These are phyloP conservation scores for Enteromius treurensis DNA, from an alignment of 2,797 vertebrate species.

Conservation along the genomic window DNA sequence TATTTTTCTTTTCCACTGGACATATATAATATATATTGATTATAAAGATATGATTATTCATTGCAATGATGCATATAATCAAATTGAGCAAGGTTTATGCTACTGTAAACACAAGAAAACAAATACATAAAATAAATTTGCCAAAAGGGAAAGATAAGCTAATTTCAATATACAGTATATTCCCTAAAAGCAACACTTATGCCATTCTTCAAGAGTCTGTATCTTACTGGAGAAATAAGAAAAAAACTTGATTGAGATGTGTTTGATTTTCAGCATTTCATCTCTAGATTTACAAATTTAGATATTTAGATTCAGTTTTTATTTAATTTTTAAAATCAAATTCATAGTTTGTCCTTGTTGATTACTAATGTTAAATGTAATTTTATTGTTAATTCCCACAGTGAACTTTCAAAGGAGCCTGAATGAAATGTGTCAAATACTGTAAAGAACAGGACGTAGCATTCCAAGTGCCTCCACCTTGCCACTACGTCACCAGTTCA, in stretches of 20 bases:
- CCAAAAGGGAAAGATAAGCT: not conserved
- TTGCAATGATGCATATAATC: not conserved
- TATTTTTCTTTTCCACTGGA: not conserved
- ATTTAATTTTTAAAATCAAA: conserved; percentile 68
- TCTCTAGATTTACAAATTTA: not conserved
- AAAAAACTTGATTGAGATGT: not conserved
- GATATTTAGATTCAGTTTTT: too few relatives aligned
- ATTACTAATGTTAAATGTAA: conserved; percentile 59
- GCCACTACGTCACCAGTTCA: conserved; percentile 72
- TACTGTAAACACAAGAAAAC: not conserved
- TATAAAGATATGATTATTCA: not conserved
- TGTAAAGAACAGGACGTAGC: conserved; percentile 26
- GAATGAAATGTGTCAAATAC: conserved; percentile 28
- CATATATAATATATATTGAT: not conserved
- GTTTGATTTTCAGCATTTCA: not conserved
- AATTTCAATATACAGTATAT: not conserved
- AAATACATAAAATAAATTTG: not conserved
- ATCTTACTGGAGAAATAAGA: not conserved
- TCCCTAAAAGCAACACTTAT: not conserved
- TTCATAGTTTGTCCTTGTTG: conserved; percentile 63
- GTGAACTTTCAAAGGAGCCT: conserved; percentile 3
- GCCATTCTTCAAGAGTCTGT: too few relatives aligned
- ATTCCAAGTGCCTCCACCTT: conserved; percentile 54
- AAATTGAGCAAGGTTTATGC: not conserved
- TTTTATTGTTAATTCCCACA: conserved; percentile 58